A percentile compares a stretch with the other conserved stretches of the same genome.
phyloP scores from a whole-genome alignment of 2,113 vertebrate species.

The Leucopsar rothschildi region DNA sequence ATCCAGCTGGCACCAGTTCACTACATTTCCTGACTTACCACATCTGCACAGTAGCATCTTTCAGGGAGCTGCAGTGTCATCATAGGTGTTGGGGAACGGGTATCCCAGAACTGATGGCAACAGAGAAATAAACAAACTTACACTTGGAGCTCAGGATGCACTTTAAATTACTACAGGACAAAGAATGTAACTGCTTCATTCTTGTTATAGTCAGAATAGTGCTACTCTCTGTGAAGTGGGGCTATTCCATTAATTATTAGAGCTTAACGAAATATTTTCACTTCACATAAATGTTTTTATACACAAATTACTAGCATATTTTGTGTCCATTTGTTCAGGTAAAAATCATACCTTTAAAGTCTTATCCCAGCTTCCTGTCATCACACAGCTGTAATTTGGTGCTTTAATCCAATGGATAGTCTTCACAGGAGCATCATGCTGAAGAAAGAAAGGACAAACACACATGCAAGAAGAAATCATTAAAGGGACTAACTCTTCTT shows the following conservation, averaged over 20 bases:
- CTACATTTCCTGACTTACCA: conserved; percentile 74
- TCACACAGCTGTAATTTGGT: conserved; percentile 95
- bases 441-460: background rate
- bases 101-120: conserved; percentile 91
- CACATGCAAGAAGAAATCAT: background rate
- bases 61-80: conserved; percentile 95
- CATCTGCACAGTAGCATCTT: conserved; percentile 96
- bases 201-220: background rate
- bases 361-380: conserved; percentile 99
- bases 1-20: background rate
- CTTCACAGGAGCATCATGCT: conserved; percentile 97
- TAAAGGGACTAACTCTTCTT: background rate
- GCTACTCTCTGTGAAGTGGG: background rate
- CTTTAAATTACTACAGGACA: background rate
- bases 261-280: background rate
- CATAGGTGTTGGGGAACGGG: conserved; percentile 95
- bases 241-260: background rate
- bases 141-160: background rate
- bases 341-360: conserved; percentile 84
- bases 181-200: background rate
- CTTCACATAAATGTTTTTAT: background rate
- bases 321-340: background rate
- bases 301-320: background rate
- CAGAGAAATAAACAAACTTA: background rate
- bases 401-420: conserved; percentile 99